A percentile compares a stretch with the other conserved stretches of the same genome.
Evolutionary conservation across 92 coral and sea anemone species (phyloP).

Genomic region (Chrysogorgia sp.): DNA sequence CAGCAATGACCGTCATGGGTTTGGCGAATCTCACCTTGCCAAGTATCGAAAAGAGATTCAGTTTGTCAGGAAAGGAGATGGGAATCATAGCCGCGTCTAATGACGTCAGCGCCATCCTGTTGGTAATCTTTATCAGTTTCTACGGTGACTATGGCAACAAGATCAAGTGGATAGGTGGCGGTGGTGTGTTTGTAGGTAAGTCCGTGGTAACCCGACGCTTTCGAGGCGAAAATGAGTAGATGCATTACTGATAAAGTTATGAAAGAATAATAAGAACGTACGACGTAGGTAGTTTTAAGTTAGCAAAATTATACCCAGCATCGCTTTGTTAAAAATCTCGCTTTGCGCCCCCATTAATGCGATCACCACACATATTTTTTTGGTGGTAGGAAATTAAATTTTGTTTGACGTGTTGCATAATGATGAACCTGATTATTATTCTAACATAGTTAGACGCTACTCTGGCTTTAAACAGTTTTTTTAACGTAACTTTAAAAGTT

Average conservation of each 20-base stretch:
- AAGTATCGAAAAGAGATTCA: constrained; percentile 82
- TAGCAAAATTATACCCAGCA: no score
- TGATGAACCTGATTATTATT: no score
- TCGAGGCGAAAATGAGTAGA: no score
- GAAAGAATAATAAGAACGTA: background rate
- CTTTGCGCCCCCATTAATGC: no score
- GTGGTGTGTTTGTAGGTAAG: constrained; percentile 81
- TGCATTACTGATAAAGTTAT: background rate
- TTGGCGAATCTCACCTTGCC: constrained; percentile 73
- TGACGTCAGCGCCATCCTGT: constrained; percentile 77
- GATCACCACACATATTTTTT: no score
- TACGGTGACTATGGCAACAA: constrained; percentile 92
- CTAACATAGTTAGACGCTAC: no score
- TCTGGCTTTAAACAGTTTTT: no score
- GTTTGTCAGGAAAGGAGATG: constrained; percentile 73
- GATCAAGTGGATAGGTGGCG: constrained; percentile 88
- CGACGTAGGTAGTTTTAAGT: no score
- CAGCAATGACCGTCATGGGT: constrained; percentile 79
- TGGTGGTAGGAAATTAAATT: no score
- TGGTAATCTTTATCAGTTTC: constrained; percentile 82
- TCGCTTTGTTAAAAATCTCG: no score
- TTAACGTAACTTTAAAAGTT: no score
- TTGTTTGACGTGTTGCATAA: no score
- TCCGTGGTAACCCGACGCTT: background rate
- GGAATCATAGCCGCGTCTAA: constrained; percentile 88